Evolutionary conservation across 2,888 invertebrate genomes (phyloP).

Genomic region (Mylabris sibirica): DNA sequence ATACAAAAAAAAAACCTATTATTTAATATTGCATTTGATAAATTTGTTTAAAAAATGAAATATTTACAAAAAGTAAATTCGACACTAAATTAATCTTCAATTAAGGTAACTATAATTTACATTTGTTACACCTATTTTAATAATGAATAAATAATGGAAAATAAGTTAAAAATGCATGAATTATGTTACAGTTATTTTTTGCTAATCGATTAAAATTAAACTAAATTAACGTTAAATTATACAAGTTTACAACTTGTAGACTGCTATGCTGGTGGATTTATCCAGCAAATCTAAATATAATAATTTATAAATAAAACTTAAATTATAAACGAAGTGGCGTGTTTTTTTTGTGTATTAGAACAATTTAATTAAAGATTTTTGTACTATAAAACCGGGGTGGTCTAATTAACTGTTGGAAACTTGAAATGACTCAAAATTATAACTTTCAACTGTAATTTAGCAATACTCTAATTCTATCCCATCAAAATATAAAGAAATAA

Average conservation of each 20-base stretch:
- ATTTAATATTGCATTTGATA: constrained; percentile 24
- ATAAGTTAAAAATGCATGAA: constrained; percentile 27
- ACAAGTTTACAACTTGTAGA: constrained; percentile 1
- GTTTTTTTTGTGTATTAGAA: background rate
- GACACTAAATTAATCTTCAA: constrained; percentile 21
- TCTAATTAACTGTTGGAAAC: too few species aligned
- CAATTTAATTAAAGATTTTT: constrained; percentile 14
- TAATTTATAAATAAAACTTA: constrained; percentile 5
- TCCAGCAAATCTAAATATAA: background rate
- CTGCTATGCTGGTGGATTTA: background rate
- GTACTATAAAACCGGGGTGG: constrained; percentile 23
- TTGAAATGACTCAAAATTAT: too few species aligned
- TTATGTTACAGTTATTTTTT: constrained; percentile 24
- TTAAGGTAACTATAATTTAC: constrained; percentile 40
- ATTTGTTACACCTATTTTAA: constrained; percentile 33
- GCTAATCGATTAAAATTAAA: background rate
- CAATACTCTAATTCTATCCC: too few species aligned
- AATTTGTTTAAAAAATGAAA: constrained; percentile 16
- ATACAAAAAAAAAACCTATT: constrained; percentile 15
- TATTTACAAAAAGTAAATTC: background rate
- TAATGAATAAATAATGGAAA: constrained; percentile 32
- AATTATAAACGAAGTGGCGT: background rate
- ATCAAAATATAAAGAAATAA: too few species aligned
- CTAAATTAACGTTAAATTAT: background rate
- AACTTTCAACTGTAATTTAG: background rate